Percentiles rank a stretch among this genome's conserved stretches.
phyloP scores from a whole-genome alignment of 64 coral and sea anemone species.

The Montipora efflorescens region DNA sequence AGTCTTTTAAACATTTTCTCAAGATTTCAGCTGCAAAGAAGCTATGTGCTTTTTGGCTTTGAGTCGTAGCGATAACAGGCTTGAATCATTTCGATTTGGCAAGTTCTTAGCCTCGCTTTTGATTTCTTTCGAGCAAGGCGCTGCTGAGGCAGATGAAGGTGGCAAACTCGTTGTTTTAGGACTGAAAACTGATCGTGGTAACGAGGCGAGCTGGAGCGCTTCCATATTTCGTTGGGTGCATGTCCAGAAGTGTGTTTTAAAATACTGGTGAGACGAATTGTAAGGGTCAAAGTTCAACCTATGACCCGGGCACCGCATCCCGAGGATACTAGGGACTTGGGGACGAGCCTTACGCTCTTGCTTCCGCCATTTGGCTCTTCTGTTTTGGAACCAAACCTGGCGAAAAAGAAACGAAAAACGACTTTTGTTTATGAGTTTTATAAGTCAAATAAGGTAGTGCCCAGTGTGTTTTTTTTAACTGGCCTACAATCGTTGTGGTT shows the following conservation, averaged over 20 bases:
- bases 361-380: conserved; percentile 92
- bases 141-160: conserved; percentile 24
- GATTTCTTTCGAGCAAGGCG: neutral
- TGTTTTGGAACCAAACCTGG: conserved; percentile 97
- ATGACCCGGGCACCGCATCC: conserved; percentile 80
- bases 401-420: neutral
- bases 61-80: conserved; percentile 31
- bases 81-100: conserved; percentile 63
- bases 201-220: conserved; percentile 69
- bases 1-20: neutral
- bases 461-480: too few relatives aligned
- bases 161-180: neutral
- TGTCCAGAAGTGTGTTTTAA: conserved; percentile 95
- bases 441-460: too few relatives aligned
- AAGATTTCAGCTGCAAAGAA: neutral
- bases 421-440: too few relatives aligned
- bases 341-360: conserved; percentile 85
- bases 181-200: conserved; percentile 49
- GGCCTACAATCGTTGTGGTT: too few relatives aligned
- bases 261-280: conserved; percentile 76
- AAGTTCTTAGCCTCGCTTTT: conserved; percentile 25
- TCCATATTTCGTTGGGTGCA: conserved; percentile 86
- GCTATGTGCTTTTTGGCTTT: conserved; percentile 66
- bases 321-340: conserved; percentile 79
- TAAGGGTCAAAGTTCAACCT: conserved; percentile 63